These are phyloP conservation scores for Drosophila repletoides DNA, from an alignment of 1,140 invertebrate genomes.

Conservation along the genomic window DNA sequence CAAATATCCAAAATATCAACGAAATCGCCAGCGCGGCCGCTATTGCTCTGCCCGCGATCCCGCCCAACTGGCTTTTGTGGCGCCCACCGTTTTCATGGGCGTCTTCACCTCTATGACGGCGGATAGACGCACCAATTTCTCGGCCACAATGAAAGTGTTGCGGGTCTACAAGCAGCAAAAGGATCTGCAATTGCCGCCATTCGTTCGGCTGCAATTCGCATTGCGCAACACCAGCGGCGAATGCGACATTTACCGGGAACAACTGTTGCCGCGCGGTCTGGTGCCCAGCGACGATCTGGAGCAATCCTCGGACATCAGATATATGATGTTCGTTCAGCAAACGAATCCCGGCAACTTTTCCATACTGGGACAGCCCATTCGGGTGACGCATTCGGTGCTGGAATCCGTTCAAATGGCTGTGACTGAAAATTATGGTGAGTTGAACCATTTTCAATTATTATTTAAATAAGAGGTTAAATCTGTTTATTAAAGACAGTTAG, in stretches of 20 bases:
- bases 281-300: slow-evolving; percentile 85
- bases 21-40: slow-evolving; percentile 71
- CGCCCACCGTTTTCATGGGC: slow-evolving; percentile 86
- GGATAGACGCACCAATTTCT: slow-evolving; percentile 84
- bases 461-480: not conserved
- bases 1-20: slow-evolving; percentile 56
- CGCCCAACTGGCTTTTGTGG: slow-evolving; percentile 85
- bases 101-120: slow-evolving; percentile 86
- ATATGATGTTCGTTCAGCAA: slow-evolving; percentile 87
- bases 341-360: slow-evolving; percentile 86
- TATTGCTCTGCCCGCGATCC: slow-evolving; percentile 85
- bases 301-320: slow-evolving; percentile 85
- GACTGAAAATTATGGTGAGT: slow-evolving; percentile 86
- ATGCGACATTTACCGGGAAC: slow-evolving; percentile 79
- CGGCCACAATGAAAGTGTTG: slow-evolving; percentile 87
- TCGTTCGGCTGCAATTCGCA: slow-evolving; percentile 72
- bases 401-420: slow-evolving; percentile 83
- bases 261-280: slow-evolving; percentile 77
- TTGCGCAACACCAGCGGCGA: slow-evolving; percentile 72
- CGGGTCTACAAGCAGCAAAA: slow-evolving; percentile 85
- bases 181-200: slow-evolving; percentile 82
- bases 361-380: slow-evolving; percentile 85
- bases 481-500: too few relatives aligned
- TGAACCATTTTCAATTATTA: slow-evolving; percentile 12
- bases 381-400: slow-evolving; percentile 84